Base-by-base conservation (phyloP, 2,888 invertebrate genomes). In the Ophion slaviceki region DNA sequence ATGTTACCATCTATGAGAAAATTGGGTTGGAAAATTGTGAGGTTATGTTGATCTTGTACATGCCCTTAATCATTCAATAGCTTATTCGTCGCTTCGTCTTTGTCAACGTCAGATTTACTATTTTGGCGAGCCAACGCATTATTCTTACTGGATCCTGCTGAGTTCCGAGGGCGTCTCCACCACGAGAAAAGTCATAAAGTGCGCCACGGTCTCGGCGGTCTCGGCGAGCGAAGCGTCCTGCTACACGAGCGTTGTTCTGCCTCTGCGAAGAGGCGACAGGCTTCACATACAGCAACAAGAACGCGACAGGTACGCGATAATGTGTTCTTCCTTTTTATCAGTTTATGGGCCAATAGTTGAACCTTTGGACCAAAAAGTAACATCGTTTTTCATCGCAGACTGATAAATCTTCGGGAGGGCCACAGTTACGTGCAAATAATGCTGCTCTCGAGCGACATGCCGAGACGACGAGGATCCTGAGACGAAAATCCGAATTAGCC, bases 351-450 rank as follows among this genome's bases (percentile, higher is more conserved):
- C 40, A 40, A 40, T 64, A 53, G 17, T 62, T 62, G 10, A 64
- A 64, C 0, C 20, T 11, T 64, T 14, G 17, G 53, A 53, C 4
- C 64, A n/a, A n/a, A 66, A n/a, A 28, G 17, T 32, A 28, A 64
- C 4, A 64, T 64, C 5, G n/a, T 59, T 47, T 70, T 66, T 66
- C n/a, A 57, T 53, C 40, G 24, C 86, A 93, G 93, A 88, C 87
- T 90, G 45, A 90, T 93, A 59, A 92, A 93, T 86, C 88, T 93
- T 87, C 89, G 92, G 62, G 92, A 92, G 83, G 93, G 93, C n/a
- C 89, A 92, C 85, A 93, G 93, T 88, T 91, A 91, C 79, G 82
- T 93, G 76, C 93, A 93, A 89, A 88, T 93, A 62, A 89, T 90
- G 64, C 89, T 93, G 64, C 82, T 93, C 40, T 90, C 92, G 5